A percentile compares a stretch with the other conserved stretches of the same genome.
Conservation (phyloP, 2,797 vertebrate species). For the Gila robusta region DNA sequence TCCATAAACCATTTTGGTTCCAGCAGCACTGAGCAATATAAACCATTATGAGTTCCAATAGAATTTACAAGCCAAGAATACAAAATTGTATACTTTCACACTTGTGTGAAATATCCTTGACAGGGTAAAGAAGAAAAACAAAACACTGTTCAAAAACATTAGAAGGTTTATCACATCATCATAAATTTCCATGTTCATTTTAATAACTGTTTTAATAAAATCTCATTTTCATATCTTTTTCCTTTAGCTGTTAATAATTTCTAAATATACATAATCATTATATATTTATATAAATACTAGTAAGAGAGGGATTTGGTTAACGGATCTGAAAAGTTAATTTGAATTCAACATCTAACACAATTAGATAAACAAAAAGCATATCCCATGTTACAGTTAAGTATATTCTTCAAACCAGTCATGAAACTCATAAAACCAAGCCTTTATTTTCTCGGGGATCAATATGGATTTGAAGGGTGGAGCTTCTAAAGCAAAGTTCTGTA, state of each 20-base stretch:
- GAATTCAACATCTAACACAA: neutral
- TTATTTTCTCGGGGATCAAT: slow-evolving; percentile 16
- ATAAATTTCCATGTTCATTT: neutral
- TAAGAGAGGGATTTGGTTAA: neutral
- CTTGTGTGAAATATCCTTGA: neutral
- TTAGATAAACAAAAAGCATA: neutral
- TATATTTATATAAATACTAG: neutral
- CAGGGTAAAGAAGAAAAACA: neutral
- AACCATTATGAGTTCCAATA: neutral
- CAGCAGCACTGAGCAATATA: neutral
- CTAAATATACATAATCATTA: neutral
- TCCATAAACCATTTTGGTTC: neutral
- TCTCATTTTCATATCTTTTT: neutral
- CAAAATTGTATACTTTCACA: neutral
- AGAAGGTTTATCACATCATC: neutral
- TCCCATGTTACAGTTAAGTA: neutral
- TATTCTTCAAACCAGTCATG: neutral
- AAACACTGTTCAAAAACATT: neutral
- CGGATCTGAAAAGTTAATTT: neutral
- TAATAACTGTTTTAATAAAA: neutral
- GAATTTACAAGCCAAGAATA: slow-evolving; percentile 2
- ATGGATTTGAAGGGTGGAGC: slow-evolving; percentile 37
- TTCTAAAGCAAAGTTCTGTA: slow-evolving; percentile 73
- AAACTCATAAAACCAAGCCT: neutral
- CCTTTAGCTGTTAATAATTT: neutral